phyloP scores from a whole-genome alignment of 2,888 invertebrate species.

The Cenopis cana region DNA sequence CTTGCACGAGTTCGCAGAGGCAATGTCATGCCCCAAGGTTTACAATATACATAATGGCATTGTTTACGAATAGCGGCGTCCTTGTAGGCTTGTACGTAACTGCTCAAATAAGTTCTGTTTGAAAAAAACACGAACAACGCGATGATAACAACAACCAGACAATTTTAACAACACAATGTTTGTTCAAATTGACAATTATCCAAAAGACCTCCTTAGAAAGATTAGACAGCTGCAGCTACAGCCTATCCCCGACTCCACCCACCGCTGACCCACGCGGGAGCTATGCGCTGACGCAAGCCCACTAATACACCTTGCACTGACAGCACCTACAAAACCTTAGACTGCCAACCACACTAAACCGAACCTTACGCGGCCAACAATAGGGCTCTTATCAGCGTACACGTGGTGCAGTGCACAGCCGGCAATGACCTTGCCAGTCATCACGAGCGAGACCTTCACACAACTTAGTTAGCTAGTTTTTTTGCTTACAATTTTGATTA shows the following conservation, averaged over 20 bases:
- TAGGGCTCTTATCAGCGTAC: slow-evolving; percentile 47
- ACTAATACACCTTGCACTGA: slow-evolving; percentile 54
- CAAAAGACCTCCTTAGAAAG: not conserved
- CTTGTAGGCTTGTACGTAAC: too few species aligned
- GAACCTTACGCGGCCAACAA: slow-evolving; percentile 58
- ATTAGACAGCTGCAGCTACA: not conserved
- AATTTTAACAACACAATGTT: not conserved
- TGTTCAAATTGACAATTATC: not conserved
- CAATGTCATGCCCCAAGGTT: too few species aligned
- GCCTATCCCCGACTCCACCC: slow-evolving; percentile 5
- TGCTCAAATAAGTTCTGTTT: not conserved
- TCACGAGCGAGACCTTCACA: slow-evolving; percentile 64
- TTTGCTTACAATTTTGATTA: slow-evolving; percentile 42
- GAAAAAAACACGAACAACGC: not conserved
- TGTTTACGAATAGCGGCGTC: too few species aligned
- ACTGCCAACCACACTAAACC: slow-evolving; percentile 56
- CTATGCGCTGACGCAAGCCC: slow-evolving; percentile 32
- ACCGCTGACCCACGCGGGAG: slow-evolving; percentile 21
- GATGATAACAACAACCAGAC: not conserved
- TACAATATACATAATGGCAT: not conserved
- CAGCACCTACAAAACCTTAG: slow-evolving; percentile 62
- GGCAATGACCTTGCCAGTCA: slow-evolving; percentile 73
- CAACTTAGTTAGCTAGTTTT: slow-evolving; percentile 39
- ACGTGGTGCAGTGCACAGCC: slow-evolving; percentile 50
- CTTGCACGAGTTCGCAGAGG: not conserved